These are phyloP conservation scores for Hirudo medicinalis DNA, from an alignment of 1,140 invertebrate genomes.

Conservation along the genomic window DNA sequence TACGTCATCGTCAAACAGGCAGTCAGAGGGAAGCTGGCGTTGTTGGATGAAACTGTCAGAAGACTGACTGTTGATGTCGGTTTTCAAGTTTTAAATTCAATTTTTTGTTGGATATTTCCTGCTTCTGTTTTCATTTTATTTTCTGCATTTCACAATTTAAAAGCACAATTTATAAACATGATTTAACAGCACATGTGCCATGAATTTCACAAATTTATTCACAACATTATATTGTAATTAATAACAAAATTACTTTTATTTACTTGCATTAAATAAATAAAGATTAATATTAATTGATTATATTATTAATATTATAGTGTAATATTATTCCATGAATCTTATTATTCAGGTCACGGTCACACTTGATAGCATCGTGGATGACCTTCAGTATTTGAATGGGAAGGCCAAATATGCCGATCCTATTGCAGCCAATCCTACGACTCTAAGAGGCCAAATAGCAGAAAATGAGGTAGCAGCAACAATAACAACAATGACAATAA, in stretches of 20 bases:
- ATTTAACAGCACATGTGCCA: no score
- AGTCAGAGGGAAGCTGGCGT: conserved; percentile 68
- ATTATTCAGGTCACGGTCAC: conserved; percentile 69
- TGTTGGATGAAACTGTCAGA: conserved; percentile 66
- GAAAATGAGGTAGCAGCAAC: conserved; percentile 60
- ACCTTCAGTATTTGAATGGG: conserved; percentile 55
- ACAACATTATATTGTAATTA: no score
- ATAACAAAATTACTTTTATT: no score
- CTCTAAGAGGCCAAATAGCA: conserved; percentile 82
- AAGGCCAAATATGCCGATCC: conserved; percentile 73
- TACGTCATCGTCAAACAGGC: conserved; percentile 69
- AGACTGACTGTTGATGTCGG: conserved; percentile 49
- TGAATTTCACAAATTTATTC: no score
- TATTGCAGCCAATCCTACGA: conserved; percentile 79
- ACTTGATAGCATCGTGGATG: conserved; percentile 79
- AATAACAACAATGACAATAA: neutral
- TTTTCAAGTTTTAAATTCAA: neutral
- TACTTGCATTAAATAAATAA: no score
- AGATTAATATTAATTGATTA: no score
- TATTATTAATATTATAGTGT: neutral
- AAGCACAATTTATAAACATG: no score
- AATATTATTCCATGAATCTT: neutral
- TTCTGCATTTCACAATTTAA: no score
- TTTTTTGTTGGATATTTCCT: no score
- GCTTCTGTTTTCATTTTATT: no score